A percentile compares a stretch with the other conserved stretches of the same genome.
These are phyloP conservation scores for Leucophora obtusa DNA, from an alignment of 2,888 invertebrate species.

Conservation along the genomic window DNA sequence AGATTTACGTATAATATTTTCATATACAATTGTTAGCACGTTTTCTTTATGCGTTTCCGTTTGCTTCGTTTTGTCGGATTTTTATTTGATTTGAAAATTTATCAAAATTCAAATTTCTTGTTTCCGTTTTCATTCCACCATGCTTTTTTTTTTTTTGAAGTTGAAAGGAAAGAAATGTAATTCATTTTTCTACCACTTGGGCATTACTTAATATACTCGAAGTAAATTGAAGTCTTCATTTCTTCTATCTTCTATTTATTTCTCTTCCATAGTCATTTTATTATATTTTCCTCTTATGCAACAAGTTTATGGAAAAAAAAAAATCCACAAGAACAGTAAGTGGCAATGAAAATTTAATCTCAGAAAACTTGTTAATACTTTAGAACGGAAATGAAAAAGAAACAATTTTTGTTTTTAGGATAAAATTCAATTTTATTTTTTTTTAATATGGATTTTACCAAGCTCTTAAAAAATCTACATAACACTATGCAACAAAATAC, in stretches of 20 bases:
- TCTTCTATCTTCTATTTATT: constrained; percentile 6
- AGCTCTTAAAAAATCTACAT: too few relatives aligned
- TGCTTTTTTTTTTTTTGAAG: neutral
- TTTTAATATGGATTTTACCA: too few relatives aligned
- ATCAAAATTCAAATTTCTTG: constrained; percentile 65
- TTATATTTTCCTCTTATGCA: neutral
- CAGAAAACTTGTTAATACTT: constrained; percentile 53
- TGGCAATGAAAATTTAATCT: constrained; percentile 59
- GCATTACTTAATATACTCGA: constrained; percentile 63
- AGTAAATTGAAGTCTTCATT: constrained; percentile 61
- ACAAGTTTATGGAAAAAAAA: constrained; percentile 24
- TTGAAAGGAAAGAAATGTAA: constrained; percentile 41
- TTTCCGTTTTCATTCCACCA: constrained; percentile 54
- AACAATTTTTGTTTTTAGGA: constrained; percentile 19
- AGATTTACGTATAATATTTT: constrained; percentile 25
- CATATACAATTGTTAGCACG: constrained; percentile 51
- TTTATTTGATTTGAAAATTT: constrained; percentile 63
- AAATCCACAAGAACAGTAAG: constrained; percentile 40
- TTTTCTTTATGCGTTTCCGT: constrained; percentile 59
- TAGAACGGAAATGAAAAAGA: constrained; percentile 56
- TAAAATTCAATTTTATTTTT: neutral
- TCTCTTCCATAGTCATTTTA: neutral
- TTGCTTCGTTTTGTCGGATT: constrained; percentile 31
- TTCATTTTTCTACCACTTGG: constrained; percentile 66
- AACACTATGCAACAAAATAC: too few relatives aligned